Base-by-base conservation (phyloP, 2,888 invertebrate species). In the Drosophila anomelani region DNA sequence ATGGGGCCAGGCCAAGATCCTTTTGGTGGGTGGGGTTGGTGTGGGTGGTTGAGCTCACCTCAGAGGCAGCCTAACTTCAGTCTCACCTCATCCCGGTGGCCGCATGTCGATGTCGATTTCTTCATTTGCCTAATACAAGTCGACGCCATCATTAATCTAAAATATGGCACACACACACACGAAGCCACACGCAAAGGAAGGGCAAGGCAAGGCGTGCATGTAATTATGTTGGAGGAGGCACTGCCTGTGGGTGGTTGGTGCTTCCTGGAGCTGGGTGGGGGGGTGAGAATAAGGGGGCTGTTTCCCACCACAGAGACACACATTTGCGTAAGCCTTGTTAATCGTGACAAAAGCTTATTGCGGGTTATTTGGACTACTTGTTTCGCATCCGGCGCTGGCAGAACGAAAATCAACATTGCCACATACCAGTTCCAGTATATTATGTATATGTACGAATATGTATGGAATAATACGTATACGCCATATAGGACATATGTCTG, bases 301-400 rank as follows among this genome's bases (percentile, higher is more conserved):
- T 29, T 41, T 29, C 43, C 72, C 58, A 72, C 51, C 74, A 74
- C 43, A 75, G 75, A 72, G 59, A 72, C 51, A 69, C 73, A 73
- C 88, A 88, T 79, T 86, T 84, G 81, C 85, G 87, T 88, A 85
- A 85, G 89, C 84, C 85, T 85, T 86, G 85, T 86, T 86, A 89
- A 86, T 89, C 85, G 85, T 89, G 85, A 86, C 89, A 86, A 86
- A 86, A 89, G 89, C 89, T 89, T 88, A 85, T 85, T 85, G 84
- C 84, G 84, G 84, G 88, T 85, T 85, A 85, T 85, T 85, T 85
- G 87, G 84, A 87, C 84, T 88, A 85, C 84, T 85, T 85, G 84
- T 86, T 89, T 89, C 84, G 73, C 88, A 89, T 85, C 77, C 86
- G 85, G 78, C 80, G 82, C 73, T 82, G 82, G 77, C 81, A 86